phyloP scores from a whole-genome alignment of 2,888 invertebrate genomes.

The Pandemis heparana region DNA sequence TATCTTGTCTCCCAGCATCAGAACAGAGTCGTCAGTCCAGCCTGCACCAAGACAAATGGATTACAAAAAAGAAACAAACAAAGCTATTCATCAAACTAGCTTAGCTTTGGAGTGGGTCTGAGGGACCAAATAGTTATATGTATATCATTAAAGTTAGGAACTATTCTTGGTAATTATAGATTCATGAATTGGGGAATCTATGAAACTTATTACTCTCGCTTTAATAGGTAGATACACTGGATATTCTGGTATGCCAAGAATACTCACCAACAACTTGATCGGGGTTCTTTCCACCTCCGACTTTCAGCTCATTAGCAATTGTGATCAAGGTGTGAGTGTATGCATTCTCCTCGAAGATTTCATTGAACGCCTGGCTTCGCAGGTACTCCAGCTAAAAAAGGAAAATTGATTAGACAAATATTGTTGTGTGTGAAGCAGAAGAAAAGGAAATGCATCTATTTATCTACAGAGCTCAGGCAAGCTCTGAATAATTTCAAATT shows the following conservation, averaged over 20 bases:
- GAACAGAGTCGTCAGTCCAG: slow-evolving; percentile 86
- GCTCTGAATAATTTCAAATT: no score
- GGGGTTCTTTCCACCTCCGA: slow-evolving; percentile 84
- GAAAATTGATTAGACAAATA: background rate
- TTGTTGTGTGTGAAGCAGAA: no score
- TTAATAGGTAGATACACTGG: background rate
- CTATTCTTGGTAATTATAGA: no score
- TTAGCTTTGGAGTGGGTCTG: no score
- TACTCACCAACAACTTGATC: slow-evolving; percentile 85
- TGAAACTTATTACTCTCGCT: no score
- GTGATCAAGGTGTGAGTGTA: slow-evolving; percentile 87
- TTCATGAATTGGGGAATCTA: no score
- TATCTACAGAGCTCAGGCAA: no score
- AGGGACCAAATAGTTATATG: no score
- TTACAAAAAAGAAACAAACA: background rate
- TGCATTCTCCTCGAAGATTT: slow-evolving; percentile 83
- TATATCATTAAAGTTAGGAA: no score
- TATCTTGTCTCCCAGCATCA: slow-evolving; percentile 89
- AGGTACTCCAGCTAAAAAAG: slow-evolving; percentile 53
- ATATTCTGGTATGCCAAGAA: background rate
- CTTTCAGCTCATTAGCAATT: slow-evolving; percentile 81
- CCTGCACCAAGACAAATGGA: slow-evolving; percentile 61
- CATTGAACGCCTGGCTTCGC: slow-evolving; percentile 49
- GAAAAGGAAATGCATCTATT: no score
- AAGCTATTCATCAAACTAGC: no score